Evolutionary conservation across 37 sponge, comb jelly and placozoan species (phyloP), one percentile per base, ranked within the genome.

Genomic region (Diacarnus erythraeanus): DNA sequence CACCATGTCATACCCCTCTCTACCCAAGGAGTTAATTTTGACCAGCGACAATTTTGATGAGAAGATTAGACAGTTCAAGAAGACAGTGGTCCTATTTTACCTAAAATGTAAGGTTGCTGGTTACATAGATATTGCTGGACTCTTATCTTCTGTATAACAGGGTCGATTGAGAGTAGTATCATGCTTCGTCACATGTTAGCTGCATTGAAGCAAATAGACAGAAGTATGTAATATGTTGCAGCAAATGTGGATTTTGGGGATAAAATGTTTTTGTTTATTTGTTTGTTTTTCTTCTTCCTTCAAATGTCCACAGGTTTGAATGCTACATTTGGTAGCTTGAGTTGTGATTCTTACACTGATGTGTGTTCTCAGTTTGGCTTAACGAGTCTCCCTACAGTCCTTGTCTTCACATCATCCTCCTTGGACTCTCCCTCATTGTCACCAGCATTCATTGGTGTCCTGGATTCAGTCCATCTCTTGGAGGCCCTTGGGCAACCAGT

Each of bases 331-430:
- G 81, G 74, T 1, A 64, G 75, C 27, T 88, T 92, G 59, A 80
- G 75, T 65, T 92, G 92, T 74, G 76, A 63, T 23, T 80, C 58
- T 68, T 80, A 78, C 72, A 83, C 92, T 22, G 88, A 92, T 47
- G 42, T 92, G 6, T 92, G 92, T 72, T 36, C 69, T 22, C 38
- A 0, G 12, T 66, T 67, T 51, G 31, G 39, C 12, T 42, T 87
- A 60, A 61, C 74, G 4, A 40, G 65, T 36, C 80, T 84, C 61
- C 92, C 92, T 22, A 77, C 84, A 8, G 77, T 87, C 29, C 80
- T 80, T 25, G 34, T 90, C 31, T 76, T 80, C 66, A 64, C 36
- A 8, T 23, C 66, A 51, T 64, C 74, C 74, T 12, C 82, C 22
- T 40, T 47, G 29, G 9, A 12, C 41, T 22, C 61, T 1, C 77